Base-by-base conservation (phyloP, 2,797 vertebrate genomes). In the Leptodactylus fallax region DNA sequence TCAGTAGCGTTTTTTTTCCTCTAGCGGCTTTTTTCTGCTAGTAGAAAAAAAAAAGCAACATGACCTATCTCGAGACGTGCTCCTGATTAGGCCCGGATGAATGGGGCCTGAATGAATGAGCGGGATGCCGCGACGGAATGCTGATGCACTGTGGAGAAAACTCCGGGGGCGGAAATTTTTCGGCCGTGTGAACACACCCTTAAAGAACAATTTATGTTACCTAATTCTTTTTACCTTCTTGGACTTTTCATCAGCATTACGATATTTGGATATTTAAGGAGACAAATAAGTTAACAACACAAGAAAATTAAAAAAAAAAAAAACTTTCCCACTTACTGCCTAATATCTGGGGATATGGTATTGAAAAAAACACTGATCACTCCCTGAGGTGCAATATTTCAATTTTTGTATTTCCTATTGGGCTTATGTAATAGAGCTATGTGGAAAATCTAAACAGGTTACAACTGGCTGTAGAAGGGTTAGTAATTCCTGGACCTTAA, bases 381-480 rank as follows among this genome's bases (percentile, higher is more conserved):
- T 77, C n/a, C 83, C 83, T 85, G 83, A 85, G 72, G 45, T 77
- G 58, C 6, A 65, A 49, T 77, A 6, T 16, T 49, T 19, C n/a
- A 61, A 19, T 49, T 61, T 25, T 14, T 6, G 47, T 2, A 51
- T 63, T 25, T 49, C 25, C 19, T 65, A 19, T 12, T 61, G 74
- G 83, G 72, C 65, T 53, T 85, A 49, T 63, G n/a, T 60, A 72
- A 84, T 14, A 72, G 13, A 67, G 21, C 27, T 83, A 9, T 72
- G 7, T 71, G 56, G 10, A 63, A 47, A 74, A 58, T 82, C 56
- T 85, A 81, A 85, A 77, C 49, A 88, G 63, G 17, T 88, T 58
- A 58, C 69, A 77, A 81, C 23, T 67, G 21, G 27, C 80, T 47
- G 81, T 58, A n/a, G 79, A 27, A 6, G 25, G 85, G 10, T 27